These are phyloP conservation scores for Acanthacorydalis orientalis DNA, from an alignment of 2,888 invertebrate species.

Conservation along the genomic window DNA sequence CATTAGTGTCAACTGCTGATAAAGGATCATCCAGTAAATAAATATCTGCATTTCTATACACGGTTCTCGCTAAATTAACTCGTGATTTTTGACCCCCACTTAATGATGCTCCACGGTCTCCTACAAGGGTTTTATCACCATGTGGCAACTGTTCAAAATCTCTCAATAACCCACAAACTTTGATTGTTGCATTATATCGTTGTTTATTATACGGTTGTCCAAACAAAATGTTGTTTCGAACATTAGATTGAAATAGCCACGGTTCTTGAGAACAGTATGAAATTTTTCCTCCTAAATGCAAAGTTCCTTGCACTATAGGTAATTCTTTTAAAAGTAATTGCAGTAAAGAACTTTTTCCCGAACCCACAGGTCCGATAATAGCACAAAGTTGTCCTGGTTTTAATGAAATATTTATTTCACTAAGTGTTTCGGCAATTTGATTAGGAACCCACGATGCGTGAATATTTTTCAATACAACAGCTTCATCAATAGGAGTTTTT, in stretches of 20 bases:
- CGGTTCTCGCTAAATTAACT: conserved; percentile 57
- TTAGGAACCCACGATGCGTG: conserved; percentile 19
- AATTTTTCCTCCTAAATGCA: conserved; percentile 42
- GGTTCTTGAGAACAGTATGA: conserved; percentile 66
- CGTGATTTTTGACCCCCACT: conserved; percentile 72
- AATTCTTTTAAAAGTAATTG: conserved; percentile 58
- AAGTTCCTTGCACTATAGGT: conserved; percentile 37
- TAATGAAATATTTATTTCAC: conserved; percentile 29
- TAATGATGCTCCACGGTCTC: conserved; percentile 58
- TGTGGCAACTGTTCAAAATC: conserved; percentile 54
- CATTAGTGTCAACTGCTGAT: conserved; percentile 61
- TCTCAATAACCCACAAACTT: conserved; percentile 42
- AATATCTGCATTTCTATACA: conserved; percentile 60
- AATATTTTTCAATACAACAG: conserved; percentile 14
- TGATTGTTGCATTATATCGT: conserved; percentile 31
- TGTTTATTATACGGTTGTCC: conserved; percentile 41
- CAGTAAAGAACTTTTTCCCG: conserved; percentile 51
- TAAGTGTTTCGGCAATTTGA: conserved; percentile 27
- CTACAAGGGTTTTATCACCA: conserved; percentile 58
- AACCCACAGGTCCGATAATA: conserved; percentile 47
- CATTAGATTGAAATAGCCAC: conserved; percentile 55
- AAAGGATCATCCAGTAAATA: conserved; percentile 68
- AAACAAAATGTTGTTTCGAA: conserved; percentile 66
- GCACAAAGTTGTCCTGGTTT: conserved; percentile 33
- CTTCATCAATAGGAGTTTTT: conserved; percentile 14